Evolutionary conservation across 2,797 vertebrate genomes (phyloP).

Genomic region (Lates japonicus): DNA sequence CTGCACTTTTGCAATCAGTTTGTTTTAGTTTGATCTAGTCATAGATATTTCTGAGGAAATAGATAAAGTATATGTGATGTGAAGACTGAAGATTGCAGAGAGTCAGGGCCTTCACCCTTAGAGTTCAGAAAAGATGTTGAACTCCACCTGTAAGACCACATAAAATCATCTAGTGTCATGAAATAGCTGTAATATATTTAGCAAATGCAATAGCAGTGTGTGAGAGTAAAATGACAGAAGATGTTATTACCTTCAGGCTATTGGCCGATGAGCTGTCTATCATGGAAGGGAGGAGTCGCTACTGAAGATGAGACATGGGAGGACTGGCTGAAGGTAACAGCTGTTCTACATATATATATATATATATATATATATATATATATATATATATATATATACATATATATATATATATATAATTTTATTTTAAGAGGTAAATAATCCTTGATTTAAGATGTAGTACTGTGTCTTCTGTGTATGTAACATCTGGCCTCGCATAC

Average conservation of each 20-base stretch:
- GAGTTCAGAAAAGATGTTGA: too few species aligned
- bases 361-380: not conserved
- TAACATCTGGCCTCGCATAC: not conserved
- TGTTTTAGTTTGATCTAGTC: too few species aligned
- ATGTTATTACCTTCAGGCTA: constrained; percentile 79
- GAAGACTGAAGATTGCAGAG: too few species aligned
- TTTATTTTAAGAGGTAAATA: not conserved
- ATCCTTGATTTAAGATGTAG: not conserved
- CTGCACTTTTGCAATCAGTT: too few species aligned
- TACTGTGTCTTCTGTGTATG: not conserved
- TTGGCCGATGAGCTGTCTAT: constrained; percentile 91
- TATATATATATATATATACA: not conserved
- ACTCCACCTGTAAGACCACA: too few species aligned
- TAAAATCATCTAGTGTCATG: too few species aligned
- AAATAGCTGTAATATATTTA: too few species aligned
- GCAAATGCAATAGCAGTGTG: too few species aligned
- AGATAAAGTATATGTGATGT: too few species aligned
- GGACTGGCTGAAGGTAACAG: constrained; percentile 92
- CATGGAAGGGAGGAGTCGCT: constrained; percentile 90
- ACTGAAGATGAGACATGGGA: constrained; percentile 92
- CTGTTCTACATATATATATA: not conserved
- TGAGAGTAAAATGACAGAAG: not conserved
- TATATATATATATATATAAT: not conserved
- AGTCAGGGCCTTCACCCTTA: too few species aligned
- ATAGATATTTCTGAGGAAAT: too few species aligned